A percentile compares a stretch with the other conserved stretches of the same genome.
Conservation (phyloP, 2,113 vertebrate genomes). For the Atlantisia rogersi region DNA sequence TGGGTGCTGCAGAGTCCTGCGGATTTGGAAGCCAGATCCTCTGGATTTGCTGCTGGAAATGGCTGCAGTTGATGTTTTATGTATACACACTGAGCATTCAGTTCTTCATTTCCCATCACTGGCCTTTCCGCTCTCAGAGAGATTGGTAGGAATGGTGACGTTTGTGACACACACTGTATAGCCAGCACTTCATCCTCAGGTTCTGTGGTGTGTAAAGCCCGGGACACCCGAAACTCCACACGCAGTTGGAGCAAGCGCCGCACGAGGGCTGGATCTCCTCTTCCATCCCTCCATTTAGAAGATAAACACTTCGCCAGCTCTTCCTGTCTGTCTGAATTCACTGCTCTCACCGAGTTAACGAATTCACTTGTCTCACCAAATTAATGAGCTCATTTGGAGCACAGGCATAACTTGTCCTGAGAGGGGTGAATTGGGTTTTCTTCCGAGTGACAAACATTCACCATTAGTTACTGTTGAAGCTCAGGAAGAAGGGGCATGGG, state of each 20-base stretch:
- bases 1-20: not conserved
- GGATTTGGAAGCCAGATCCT: not conserved
- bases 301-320: not conserved
- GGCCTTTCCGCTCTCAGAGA: not conserved
- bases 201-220: not conserved
- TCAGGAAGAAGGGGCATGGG: not conserved
- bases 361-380: not conserved
- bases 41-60: not conserved
- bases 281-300: not conserved
- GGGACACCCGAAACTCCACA: not conserved
- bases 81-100: slow-evolving; percentile 1
- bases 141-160: not conserved
- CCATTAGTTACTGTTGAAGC: not conserved
- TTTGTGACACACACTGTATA: not conserved
- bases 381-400: not conserved
- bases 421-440: not conserved
- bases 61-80: slow-evolving; percentile 26
- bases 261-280: not conserved
- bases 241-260: not conserved
- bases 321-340: too few species aligned
- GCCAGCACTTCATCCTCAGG: not conserved
- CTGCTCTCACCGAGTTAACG: too few species aligned
- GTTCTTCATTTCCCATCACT: slow-evolving; percentile 16
- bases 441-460: not conserved
- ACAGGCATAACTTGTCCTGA: not conserved